These are phyloP conservation scores for Drosophila differens DNA, from an alignment of 2,888 invertebrate species.

Conservation along the genomic window DNA sequence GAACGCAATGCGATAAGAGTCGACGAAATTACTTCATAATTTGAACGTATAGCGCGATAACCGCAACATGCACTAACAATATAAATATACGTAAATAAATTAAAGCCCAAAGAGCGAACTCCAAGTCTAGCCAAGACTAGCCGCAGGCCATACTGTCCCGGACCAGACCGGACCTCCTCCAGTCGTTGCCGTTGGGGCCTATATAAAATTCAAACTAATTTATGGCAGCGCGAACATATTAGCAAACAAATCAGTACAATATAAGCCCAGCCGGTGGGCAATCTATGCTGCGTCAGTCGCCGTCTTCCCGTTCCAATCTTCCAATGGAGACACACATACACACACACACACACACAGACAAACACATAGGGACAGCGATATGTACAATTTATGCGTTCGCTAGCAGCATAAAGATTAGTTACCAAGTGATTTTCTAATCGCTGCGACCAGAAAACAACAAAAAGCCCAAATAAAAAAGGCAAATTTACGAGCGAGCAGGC, in stretches of 20 bases:
- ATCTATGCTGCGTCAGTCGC: slow-evolving; percentile 15
- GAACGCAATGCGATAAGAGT: slow-evolving; percentile 79
- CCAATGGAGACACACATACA: slow-evolving; percentile 1
- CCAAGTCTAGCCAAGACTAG: slow-evolving; percentile 34
- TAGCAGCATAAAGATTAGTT: slow-evolving; percentile 79
- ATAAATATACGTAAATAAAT: slow-evolving; percentile 44
- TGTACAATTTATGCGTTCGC: slow-evolving; percentile 75
- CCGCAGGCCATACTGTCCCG: slow-evolving; percentile 38
- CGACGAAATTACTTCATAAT: slow-evolving; percentile 78
- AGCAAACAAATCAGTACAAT: slow-evolving; percentile 83
- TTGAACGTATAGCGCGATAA: slow-evolving; percentile 70
- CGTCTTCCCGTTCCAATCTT: slow-evolving; percentile 22
- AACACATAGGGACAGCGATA: slow-evolving; percentile 26
- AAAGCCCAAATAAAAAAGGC: slow-evolving; percentile 69
- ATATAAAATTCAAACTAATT: slow-evolving; percentile 76
- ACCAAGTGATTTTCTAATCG: slow-evolving; percentile 76
- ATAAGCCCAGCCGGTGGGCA: slow-evolving; percentile 71
- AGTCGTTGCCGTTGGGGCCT: slow-evolving; percentile 35
- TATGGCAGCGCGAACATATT: slow-evolving; percentile 82
- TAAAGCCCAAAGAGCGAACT: slow-evolving; percentile 31
- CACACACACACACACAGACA: not conserved
- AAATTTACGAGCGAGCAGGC: slow-evolving; percentile 61
- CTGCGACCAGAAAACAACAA: slow-evolving; percentile 65
- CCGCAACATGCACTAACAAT: slow-evolving; percentile 60
- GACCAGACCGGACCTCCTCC: slow-evolving; percentile 40